Evolutionary conservation across 2,113 vertebrate genomes (phyloP), one percentile per base, ranked within the genome.

Genomic region (Channa maculata): DNA sequence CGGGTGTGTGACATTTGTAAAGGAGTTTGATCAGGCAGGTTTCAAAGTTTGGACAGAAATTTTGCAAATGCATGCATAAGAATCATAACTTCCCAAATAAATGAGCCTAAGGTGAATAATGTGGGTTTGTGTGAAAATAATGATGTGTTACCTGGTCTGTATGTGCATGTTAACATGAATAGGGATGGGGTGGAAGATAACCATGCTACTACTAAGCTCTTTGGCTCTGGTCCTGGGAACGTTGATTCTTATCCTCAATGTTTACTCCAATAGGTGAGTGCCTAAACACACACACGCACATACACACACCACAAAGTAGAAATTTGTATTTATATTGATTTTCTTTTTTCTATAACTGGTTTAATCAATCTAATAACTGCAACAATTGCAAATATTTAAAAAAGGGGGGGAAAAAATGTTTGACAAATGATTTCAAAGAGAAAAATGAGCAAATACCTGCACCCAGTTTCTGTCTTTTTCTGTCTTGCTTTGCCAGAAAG

Each of bases 181-280:
- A 97, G 96, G 95, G 13, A 93, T 94, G 45, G 93, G 91, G 78
- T 97, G 96, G 96, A 96, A 95, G 86, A 95, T 94, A 0, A 93
- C 94, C 55, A 96, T 97, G 95, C 71, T 97, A 82, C 90, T 96
- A 13, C 90, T 97, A 36, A 96, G 95, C 50, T 95, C 94, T n/a
- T 61, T 97, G 87, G 95, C 95, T 45, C 91, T 97, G 69, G 84
- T 96, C 45, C 83, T 97, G 74, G 96, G 95, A 10, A 83, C 94
- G 75, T 91, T 94, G 58, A 95, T 96, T 65, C 91, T 97, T 62
- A 92, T 93, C 9, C 88, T 97, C 51, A 96, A 93, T 39, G 92
- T 97, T 75, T 94, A 94, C 53, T 88, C 94, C 77, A 96, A 95
- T 63, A 96, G 93, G 96, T 96, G 85, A 94, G 94, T 76, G 14